Conservation (phyloP, 1,140 invertebrate genomes). For the Aphelenchoides avenae region DNA sequence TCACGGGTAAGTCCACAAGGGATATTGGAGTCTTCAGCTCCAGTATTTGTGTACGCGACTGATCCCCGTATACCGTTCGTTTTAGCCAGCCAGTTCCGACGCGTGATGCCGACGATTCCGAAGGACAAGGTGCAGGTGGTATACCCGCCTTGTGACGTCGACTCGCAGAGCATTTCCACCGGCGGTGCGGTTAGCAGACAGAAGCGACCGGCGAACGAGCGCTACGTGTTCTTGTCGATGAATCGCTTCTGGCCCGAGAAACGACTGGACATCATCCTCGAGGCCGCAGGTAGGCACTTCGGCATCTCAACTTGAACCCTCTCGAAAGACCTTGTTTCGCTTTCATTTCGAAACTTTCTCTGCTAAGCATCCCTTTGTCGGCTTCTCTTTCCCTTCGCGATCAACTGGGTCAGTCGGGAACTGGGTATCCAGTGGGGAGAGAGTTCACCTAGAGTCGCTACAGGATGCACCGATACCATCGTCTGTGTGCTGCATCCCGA, state of each 20-base stretch:
- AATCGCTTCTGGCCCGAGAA: conserved; percentile 59
- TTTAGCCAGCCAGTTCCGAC: conserved; percentile 48
- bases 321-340: too few species aligned
- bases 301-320: too few species aligned
- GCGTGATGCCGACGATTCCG: conserved; percentile 52
- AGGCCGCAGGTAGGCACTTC: conserved; percentile 48
- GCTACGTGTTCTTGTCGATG: conserved; percentile 56
- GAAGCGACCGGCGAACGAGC: conserved; percentile 35
- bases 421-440: too few species aligned
- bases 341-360: too few species aligned
- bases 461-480: too few species aligned
- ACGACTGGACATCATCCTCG: conserved; percentile 57
- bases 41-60: neutral
- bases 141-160: conserved; percentile 58
- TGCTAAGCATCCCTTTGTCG: too few species aligned
- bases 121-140: conserved; percentile 51
- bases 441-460: too few species aligned
- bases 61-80: neutral
- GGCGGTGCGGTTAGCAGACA: conserved; percentile 35
- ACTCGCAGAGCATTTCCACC: conserved; percentile 33
- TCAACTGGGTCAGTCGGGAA: too few species aligned
- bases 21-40: neutral
- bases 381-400: too few species aligned
- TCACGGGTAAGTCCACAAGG: conserved; percentile 44
- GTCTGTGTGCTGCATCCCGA: too few species aligned